A percentile compares a stretch with the other conserved stretches of the same genome.
Evolutionary conservation across 2,113 vertebrate species (phyloP).

Genomic region (Ceyx melanurus): DNA sequence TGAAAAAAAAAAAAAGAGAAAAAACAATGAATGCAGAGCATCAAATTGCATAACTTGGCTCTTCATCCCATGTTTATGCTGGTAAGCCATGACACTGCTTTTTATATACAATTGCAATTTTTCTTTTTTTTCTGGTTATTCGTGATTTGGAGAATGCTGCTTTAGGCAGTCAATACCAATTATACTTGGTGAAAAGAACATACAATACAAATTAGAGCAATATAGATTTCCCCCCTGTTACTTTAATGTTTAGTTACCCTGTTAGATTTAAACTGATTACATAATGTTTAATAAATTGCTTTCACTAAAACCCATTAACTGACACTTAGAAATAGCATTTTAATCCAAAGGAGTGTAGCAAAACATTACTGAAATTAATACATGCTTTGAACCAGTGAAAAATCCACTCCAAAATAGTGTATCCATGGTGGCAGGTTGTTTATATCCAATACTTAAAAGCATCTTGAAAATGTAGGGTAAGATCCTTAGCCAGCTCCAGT

Average conservation of each 20-base stretch:
- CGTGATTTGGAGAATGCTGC: constrained; percentile 70
- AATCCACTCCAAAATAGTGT: constrained; percentile 45
- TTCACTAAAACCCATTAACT: constrained; percentile 77
- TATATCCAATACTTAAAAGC: constrained; percentile 24
- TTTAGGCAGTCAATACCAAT: constrained; percentile 82
- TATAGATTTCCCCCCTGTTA: constrained; percentile 75
- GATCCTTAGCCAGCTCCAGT: background rate
- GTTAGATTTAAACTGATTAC: constrained; percentile 78
- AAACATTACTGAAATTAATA: constrained; percentile 72
- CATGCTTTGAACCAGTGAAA: constrained; percentile 46
- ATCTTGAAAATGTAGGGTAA: constrained; percentile 2
- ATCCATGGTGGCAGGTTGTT: background rate
- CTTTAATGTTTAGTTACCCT: constrained; percentile 80
- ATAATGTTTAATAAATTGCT: constrained; percentile 78
- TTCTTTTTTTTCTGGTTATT: constrained; percentile 75
- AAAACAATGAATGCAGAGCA: background rate
- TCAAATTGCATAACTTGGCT: background rate
- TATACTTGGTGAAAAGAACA: constrained; percentile 78
- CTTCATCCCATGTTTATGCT: background rate
- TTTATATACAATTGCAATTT: constrained; percentile 66
- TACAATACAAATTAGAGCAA: constrained; percentile 80
- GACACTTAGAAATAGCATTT: constrained; percentile 75
- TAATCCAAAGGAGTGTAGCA: constrained; percentile 67
- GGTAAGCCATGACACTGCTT: constrained; percentile 13
- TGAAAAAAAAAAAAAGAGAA: background rate